Evolutionary conservation across 2,888 invertebrate species (phyloP).

Genomic region (Hirtodrosophila cameraria): DNA sequence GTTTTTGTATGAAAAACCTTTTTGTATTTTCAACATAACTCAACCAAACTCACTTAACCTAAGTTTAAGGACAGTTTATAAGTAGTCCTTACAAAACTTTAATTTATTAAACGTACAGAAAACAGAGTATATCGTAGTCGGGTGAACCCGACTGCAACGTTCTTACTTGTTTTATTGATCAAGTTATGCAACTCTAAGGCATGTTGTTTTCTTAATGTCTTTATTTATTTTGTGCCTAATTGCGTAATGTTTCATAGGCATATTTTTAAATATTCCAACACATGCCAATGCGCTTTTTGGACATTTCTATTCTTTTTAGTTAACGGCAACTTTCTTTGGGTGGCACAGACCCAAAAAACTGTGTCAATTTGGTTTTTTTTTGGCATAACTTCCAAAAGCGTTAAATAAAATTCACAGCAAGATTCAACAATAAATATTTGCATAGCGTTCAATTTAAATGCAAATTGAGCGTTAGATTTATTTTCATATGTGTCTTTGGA

Average conservation of each 20-base stretch:
- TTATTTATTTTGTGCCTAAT: neutral
- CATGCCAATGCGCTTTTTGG: neutral
- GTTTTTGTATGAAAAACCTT: no score
- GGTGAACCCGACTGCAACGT: no score
- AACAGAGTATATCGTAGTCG: no score
- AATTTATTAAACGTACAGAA: no score
- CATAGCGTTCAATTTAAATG: conserved; percentile 67
- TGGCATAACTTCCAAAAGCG: conserved; percentile 15
- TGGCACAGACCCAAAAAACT: conserved; percentile 29
- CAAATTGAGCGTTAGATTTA: conserved; percentile 55
- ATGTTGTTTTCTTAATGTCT: neutral
- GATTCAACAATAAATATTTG: conserved; percentile 63
- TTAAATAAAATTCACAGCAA: conserved; percentile 32
- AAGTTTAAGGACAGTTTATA: no score
- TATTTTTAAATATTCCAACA: neutral
- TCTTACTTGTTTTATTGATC: neutral
- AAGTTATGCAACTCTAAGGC: conserved; percentile 42
- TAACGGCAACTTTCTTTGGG: conserved; percentile 54
- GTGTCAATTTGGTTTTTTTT: conserved; percentile 47
- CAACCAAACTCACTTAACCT: no score
- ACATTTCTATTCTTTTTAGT: neutral
- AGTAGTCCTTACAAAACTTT: no score
- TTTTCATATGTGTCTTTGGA: conserved; percentile 42
- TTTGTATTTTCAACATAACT: no score
- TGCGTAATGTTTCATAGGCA: conserved; percentile 10